Conservation (phyloP, 2,113 vertebrate species). For the Triplophysa tibetana region DNA sequence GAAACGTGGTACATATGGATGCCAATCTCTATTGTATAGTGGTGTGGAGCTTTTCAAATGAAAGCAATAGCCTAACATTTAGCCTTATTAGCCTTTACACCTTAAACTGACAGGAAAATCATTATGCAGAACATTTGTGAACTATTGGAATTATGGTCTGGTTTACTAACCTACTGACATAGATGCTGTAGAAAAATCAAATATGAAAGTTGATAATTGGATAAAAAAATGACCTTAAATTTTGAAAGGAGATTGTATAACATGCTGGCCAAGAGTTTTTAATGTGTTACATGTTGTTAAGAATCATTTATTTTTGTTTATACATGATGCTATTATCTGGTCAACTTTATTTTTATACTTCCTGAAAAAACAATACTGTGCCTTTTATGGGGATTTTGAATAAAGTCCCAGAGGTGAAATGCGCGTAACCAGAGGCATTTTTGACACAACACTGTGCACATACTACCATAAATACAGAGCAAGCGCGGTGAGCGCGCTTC, state of each 20-base stretch:
- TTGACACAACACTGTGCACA: no score
- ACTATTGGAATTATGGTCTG: conserved; percentile 3
- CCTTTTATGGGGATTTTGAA: background rate
- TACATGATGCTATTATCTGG: no score
- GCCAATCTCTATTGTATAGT: no score
- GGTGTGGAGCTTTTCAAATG: no score
- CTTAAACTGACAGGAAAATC: background rate
- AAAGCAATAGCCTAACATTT: no score
- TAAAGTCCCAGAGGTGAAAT: background rate
- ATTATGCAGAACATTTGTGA: background rate
- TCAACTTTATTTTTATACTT: background rate
- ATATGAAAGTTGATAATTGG: background rate
- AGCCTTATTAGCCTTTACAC: no score
- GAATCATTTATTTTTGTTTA: no score
- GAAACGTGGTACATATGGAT: no score
- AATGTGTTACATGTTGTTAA: no score
- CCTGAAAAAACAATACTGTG: background rate
- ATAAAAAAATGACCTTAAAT: background rate
- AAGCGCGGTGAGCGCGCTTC: background rate
- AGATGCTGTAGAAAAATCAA: background rate
- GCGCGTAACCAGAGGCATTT: background rate
- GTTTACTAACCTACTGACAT: conserved; percentile 18
- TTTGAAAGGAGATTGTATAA: background rate
- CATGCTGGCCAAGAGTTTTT: no score
- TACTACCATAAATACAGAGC: background rate